Percentiles rank a stretch among this genome's conserved stretches.
phyloP scores from a whole-genome alignment of 2,113 vertebrate genomes.

The Brienomyrus longianalis region DNA sequence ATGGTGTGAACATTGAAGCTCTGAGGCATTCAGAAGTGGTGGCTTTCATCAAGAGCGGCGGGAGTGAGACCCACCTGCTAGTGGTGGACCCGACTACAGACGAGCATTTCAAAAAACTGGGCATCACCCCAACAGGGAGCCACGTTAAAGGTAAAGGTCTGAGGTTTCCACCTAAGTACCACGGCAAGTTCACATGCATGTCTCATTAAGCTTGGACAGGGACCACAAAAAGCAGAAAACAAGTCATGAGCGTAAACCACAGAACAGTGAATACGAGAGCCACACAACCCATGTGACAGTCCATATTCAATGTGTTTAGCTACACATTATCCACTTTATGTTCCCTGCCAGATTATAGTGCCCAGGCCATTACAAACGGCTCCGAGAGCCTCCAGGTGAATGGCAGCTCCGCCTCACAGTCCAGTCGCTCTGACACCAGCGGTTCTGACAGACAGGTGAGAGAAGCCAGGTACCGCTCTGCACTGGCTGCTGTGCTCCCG shows the following conservation, averaged over 20 bases:
- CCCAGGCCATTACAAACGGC: conserved; percentile 71
- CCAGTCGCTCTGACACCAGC: conserved; percentile 55
- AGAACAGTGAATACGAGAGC: background rate
- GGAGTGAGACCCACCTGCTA: conserved; percentile 74
- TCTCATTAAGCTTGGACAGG: conserved; percentile 36
- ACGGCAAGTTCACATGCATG: background rate
- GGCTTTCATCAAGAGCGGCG: conserved; percentile 78
- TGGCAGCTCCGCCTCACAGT: conserved; percentile 74
- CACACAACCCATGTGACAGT: background rate
- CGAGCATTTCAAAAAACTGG: conserved; percentile 79
- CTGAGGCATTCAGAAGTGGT: conserved; percentile 88
- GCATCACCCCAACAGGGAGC: conserved; percentile 66
- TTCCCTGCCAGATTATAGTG: conserved; percentile 50
- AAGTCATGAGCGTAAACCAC: background rate
- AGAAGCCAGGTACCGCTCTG: background rate
- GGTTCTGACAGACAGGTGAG: conserved; percentile 79
- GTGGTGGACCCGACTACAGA: conserved; percentile 88
- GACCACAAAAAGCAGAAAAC: background rate
- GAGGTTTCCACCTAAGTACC: background rate
- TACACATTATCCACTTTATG: background rate
- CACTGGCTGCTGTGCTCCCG: background rate
- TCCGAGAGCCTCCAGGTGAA: conserved; percentile 71
- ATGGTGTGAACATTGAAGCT: conserved; percentile 82
- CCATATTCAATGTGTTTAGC: background rate
- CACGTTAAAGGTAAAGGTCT: conserved; percentile 72